phyloP scores from a whole-genome alignment of 2,113 vertebrate species.

The Aplodontia rufa region DNA sequence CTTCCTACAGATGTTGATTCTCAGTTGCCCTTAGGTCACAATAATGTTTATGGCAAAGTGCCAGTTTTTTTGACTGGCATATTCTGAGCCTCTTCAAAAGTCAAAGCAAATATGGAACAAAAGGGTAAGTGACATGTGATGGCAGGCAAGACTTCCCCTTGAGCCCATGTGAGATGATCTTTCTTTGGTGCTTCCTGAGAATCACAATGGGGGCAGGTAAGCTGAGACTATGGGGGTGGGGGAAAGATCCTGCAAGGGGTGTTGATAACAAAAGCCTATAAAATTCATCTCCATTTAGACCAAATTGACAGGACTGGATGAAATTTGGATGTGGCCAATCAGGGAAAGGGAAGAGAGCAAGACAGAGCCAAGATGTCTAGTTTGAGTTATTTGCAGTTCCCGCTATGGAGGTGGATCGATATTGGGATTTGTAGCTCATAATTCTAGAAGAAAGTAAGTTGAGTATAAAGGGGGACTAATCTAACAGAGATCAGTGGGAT shows the following conservation, averaged over 20 bases:
- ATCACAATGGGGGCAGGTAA: not conserved
- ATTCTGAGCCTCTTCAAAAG: not conserved
- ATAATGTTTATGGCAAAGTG: not conserved
- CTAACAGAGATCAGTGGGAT: not conserved
- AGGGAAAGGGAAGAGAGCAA: not conserved
- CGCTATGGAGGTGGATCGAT: not conserved
- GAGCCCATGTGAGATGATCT: not conserved
- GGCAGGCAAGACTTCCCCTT: not conserved
- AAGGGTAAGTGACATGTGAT: not conserved
- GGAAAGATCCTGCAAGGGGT: not conserved
- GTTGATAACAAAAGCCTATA: not conserved
- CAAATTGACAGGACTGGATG: not conserved
- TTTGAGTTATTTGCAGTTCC: not conserved
- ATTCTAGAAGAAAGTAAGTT: not conserved
- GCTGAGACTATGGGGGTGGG: not conserved
- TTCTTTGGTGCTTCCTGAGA: not conserved
- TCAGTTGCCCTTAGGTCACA: not conserved
- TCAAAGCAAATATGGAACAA: slow-evolving; percentile 11
- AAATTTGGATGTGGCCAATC: not conserved
- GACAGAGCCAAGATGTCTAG: not conserved
- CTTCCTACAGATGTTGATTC: not conserved
- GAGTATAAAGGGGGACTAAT: not conserved
- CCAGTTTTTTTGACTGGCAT: not conserved
- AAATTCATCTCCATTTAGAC: not conserved
- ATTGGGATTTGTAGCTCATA: not conserved